These are phyloP conservation scores for Heliconius erato DNA, from an alignment of 2,888 invertebrate genomes.

Conservation along the genomic window DNA sequence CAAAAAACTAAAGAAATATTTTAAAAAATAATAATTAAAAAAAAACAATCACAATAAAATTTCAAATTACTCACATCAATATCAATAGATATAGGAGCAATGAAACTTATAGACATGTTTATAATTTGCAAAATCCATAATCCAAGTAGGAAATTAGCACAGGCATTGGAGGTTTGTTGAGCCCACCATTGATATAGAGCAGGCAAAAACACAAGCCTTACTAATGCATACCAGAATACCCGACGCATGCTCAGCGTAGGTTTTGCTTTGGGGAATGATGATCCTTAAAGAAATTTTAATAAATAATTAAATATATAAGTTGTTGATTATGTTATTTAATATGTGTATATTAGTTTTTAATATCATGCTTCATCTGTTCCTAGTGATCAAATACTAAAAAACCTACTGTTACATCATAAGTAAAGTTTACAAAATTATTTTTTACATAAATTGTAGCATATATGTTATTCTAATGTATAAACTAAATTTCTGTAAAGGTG, in stretches of 20 bases:
- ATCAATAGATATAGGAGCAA: conserved; percentile 73
- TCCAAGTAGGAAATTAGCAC: conserved; percentile 90
- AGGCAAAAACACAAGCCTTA: conserved; percentile 93
- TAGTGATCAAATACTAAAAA: too few relatives aligned
- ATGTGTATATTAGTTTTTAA: too few relatives aligned
- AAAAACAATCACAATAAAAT: background rate
- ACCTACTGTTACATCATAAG: too few relatives aligned
- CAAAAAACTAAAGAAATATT: background rate
- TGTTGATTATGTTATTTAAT: too few relatives aligned
- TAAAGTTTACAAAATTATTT: too few relatives aligned
- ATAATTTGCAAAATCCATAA: conserved; percentile 91
- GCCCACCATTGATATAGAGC: conserved; percentile 95
- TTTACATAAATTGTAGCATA: too few relatives aligned
- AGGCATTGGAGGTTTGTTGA: conserved; percentile 92
- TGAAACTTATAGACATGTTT: conserved; percentile 86
- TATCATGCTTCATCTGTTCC: too few relatives aligned
- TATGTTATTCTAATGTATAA: too few relatives aligned
- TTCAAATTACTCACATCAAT: conserved; percentile 82
- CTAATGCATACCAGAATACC: conserved; percentile 93
- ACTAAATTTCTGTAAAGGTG: too few relatives aligned
- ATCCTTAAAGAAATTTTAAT: conserved; percentile 82
- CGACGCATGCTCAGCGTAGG: conserved; percentile 96
- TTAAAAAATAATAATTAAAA: background rate
- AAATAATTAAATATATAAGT: background rate
- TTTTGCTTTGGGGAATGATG: conserved; percentile 98